These are phyloP conservation scores for Oscheius sp. DNA, from an alignment of 1,140 invertebrate genomes.

Conservation along the genomic window DNA sequence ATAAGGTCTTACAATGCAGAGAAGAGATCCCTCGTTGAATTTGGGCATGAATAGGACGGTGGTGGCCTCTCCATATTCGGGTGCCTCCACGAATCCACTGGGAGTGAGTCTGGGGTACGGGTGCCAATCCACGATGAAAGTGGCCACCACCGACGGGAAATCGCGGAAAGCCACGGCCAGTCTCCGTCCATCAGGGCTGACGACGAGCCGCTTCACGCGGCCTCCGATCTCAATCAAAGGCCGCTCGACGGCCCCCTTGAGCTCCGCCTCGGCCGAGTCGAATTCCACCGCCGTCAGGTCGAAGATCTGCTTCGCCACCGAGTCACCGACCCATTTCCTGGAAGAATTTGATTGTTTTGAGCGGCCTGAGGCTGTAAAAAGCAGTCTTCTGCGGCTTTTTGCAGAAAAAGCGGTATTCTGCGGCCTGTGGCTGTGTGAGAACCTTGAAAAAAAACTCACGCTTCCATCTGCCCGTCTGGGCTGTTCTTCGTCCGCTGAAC, in stretches of 20 bases:
- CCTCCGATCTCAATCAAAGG: not conserved
- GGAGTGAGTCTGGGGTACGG: not conserved
- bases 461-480: not conserved
- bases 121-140: not conserved
- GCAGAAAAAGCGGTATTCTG: not conserved
- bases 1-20: too few relatives aligned
- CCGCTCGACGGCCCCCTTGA: not conserved
- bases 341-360: not conserved
- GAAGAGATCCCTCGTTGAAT: not conserved
- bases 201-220: not conserved
- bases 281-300: conserved; percentile 1
- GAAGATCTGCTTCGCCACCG: not conserved
- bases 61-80: not conserved
- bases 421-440: too few relatives aligned
- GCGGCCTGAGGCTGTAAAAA: not conserved
- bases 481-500: not conserved
- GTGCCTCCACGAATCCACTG: not conserved
- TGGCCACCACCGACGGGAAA: not conserved
- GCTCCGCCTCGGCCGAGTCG: not conserved
- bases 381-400: too few relatives aligned
- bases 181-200: not conserved
- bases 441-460: not conserved
- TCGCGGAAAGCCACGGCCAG: not conserved
- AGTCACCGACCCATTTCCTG: not conserved
- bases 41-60: not conserved